Base-by-base conservation (phyloP, 2,888 invertebrate species). In the Scrobipalpa costella region DNA sequence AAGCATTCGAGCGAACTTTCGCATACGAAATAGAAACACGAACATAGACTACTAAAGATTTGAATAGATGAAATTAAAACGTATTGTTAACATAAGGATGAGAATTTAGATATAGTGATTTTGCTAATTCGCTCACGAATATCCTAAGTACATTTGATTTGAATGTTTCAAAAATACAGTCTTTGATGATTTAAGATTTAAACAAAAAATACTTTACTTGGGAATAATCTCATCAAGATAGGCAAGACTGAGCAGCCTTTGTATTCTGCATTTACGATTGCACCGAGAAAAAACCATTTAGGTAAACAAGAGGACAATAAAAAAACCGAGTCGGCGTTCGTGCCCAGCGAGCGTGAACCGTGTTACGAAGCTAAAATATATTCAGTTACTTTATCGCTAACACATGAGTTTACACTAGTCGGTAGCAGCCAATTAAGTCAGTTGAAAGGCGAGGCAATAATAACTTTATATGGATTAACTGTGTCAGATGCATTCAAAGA, bases 391-490 rank as follows among this genome's bases (percentile, higher is more conserved):
- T 86, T 85, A 86, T 85, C 85, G 79, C 79, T 75, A 77, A 81
- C 85, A 84, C 79, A 82, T 74, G 80, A 81, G 80, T 83, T 86
- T 83, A 85, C 85, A 83, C 84, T 77, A 76, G 78, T 78, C 80
- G 78, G 85, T 86, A 83, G 85, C 84, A 72, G 79, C 81, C 84
- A 87, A 87, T 88, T 86, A 87, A 86, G 80, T 81, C 76, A 73
- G 81, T 83, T 83, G 81, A 84, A 84, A 85, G 81, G 81, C 82
- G 81, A 81, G 75, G 81, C 78, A 81, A 81, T 85, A 88, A 86
- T 88, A 85, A 85, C 85, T 88, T 84, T 85, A 87, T 86, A 86
- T 83, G 84, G 86, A 86, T 85, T 84, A 86, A 84, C 79, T 81
- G 79, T 84, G 85, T 86, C 86, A 85, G 86, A 86, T 85, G 80